Evolutionary conservation across 2,797 vertebrate species (phyloP).

Genomic region (Morelia viridis): DNA sequence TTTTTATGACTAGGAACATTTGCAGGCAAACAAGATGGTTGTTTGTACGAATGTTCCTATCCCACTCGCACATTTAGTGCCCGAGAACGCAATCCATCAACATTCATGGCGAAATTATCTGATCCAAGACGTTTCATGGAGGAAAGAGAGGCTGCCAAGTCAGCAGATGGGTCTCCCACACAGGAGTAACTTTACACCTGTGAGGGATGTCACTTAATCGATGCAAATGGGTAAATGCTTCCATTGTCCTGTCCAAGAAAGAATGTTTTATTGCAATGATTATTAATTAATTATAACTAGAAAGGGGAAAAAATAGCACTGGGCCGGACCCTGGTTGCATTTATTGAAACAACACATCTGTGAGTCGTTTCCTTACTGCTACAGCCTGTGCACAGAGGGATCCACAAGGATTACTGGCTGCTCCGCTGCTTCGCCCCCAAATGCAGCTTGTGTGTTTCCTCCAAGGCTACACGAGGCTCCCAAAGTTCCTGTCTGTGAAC

Average conservation of each 20-base stretch:
- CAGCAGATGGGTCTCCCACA: slow-evolving; percentile 25
- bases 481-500: not conserved
- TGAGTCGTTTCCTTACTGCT: not conserved
- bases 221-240: slow-evolving; percentile 36
- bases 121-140: slow-evolving; percentile 34
- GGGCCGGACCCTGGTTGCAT: not conserved
- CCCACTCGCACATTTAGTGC: slow-evolving; percentile 30
- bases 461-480: not conserved
- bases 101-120: slow-evolving; percentile 49
- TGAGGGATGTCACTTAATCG: slow-evolving; percentile 27
- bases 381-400: too few relatives aligned
- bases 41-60: slow-evolving; percentile 31
- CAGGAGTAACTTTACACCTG: slow-evolving; percentile 27
- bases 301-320: not conserved
- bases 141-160: slow-evolving; percentile 37
- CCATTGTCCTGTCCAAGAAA: slow-evolving; percentile 15
- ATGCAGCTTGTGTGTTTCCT: not conserved
- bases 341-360: not conserved
- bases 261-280: slow-evolving; percentile 11
- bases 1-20: not conserved
- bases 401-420: not conserved
- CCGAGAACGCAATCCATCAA: slow-evolving; percentile 43
- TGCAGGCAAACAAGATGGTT: slow-evolving; percentile 13
- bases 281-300: slow-evolving; percentile 7
- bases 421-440: not conserved